Base-by-base conservation (phyloP, 2,797 vertebrate genomes). In the Anisognathus igniventris region DNA sequence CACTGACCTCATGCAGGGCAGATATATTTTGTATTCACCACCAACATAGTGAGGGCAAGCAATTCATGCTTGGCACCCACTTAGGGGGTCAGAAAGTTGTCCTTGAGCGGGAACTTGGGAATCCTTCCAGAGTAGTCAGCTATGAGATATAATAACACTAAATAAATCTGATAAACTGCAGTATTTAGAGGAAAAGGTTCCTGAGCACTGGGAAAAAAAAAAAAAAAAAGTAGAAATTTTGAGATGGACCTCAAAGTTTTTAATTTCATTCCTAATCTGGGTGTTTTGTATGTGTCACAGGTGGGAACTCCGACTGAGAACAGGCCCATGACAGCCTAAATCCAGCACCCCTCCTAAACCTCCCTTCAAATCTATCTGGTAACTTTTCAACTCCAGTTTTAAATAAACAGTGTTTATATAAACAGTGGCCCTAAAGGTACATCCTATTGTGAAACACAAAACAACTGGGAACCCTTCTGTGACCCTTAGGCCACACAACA, bases 391-490 rank as follows among this genome's bases (percentile, higher is more conserved):
- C 15, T 48, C 15, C n/a, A 70, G 12, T 73, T 92, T 62, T 50
- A 62, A 70, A 53, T 37, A 40, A 47, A 37, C 7, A 35, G 4
- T 10, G 11, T 42, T 72, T 54, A 60, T 23, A 27, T 25, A 80
- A 88, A 68, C 9, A 40, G 35, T 12, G 42, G 35, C 79, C 85
- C 58, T 88, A 66, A 40, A 88, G 78, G 39, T 50, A 67, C 67
- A 67, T 66, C 67, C 58, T 20, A 3, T 0, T 47, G 81, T 58
- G 70, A 77, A 83, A 44, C 20, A n/a, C 8, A 54, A 51, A 78
- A 61, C 91, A 90, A 93, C 85, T 81, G 82, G 75, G 13, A 94
- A 20, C 30, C 81, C 82, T 91, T 92, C 79, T 74, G 75, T 58
- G 82, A 90, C 85, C 87, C 90, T 86, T 27, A 58, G 87, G 93